Evolutionary conservation across 2,113 vertebrate genomes (phyloP).

Genomic region (Malurus cyaneus): DNA sequence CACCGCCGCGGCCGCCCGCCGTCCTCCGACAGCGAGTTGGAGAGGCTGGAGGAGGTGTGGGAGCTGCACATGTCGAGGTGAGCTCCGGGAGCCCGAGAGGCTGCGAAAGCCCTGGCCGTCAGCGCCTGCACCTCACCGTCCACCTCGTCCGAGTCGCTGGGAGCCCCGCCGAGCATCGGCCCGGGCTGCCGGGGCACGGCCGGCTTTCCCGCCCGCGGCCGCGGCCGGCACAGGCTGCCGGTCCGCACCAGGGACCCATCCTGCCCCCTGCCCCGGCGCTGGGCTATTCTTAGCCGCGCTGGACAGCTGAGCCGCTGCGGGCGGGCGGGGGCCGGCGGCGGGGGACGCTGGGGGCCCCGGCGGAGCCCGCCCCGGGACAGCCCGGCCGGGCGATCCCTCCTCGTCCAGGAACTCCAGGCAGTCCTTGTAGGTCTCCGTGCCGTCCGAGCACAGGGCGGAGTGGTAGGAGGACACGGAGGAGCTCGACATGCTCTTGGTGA

Average conservation of each 20-base stretch:
- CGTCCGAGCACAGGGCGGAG: constrained; percentile 80
- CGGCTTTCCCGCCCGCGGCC: background rate
- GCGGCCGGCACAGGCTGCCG: constrained; percentile 36
- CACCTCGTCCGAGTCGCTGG: constrained; percentile 83
- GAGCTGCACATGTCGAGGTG: constrained; percentile 86
- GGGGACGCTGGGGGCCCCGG: background rate
- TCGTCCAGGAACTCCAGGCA: constrained; percentile 79
- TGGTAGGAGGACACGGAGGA: constrained; percentile 86
- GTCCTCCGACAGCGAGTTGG: constrained; percentile 81
- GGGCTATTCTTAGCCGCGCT: constrained; percentile 86
- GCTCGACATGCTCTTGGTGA: constrained; percentile 70
- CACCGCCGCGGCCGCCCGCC: constrained; percentile 76
- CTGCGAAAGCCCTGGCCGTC: constrained; percentile 78
- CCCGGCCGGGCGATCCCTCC: background rate
- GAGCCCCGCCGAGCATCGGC: background rate
- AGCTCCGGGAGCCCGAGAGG: constrained; percentile 73
- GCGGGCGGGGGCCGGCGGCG: background rate
- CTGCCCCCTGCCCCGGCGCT: constrained; percentile 67
- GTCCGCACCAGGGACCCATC: constrained; percentile 74
- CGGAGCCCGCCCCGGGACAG: background rate
- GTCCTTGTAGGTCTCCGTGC: constrained; percentile 72
- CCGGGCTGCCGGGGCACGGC: background rate
- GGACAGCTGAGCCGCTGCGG: constrained; percentile 87
- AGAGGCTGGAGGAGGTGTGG: constrained; percentile 80
- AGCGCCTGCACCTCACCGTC: constrained; percentile 86